phyloP scores from a whole-genome alignment of 2,113 vertebrate genomes.

The Stegostoma tigrinum region DNA sequence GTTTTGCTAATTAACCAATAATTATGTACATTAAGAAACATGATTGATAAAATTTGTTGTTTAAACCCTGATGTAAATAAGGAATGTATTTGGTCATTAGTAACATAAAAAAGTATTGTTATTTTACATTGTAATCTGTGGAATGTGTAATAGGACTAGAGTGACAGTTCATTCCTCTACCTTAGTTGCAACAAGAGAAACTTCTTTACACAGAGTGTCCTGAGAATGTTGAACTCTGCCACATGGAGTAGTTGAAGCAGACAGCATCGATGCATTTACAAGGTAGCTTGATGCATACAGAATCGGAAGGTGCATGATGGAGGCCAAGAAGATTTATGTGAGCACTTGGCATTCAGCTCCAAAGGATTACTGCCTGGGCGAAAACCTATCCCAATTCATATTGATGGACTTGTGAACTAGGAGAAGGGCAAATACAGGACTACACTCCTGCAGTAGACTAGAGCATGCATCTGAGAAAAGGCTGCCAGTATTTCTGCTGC shows the following conservation, averaged over 20 bases:
- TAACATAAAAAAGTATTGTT: too few relatives aligned
- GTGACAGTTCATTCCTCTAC: too few relatives aligned
- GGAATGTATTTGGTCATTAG: too few relatives aligned
- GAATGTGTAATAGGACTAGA: too few relatives aligned
- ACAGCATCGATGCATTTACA: background rate
- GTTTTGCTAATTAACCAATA: too few relatives aligned
- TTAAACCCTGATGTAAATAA: too few relatives aligned
- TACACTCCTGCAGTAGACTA: background rate
- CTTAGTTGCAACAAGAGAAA: background rate
- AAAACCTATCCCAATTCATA: background rate
- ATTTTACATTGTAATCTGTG: too few relatives aligned
- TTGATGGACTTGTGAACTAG: background rate
- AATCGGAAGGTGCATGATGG: background rate
- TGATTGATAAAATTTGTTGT: too few relatives aligned
- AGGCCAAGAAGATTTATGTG: background rate
- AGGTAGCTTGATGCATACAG: background rate
- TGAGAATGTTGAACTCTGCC: background rate
- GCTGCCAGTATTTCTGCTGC: background rate
- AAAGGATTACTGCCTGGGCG: background rate
- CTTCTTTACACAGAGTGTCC: background rate
- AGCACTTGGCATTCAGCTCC: background rate
- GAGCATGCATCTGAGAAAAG: background rate
- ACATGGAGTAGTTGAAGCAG: background rate
- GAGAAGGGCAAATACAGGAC: background rate
- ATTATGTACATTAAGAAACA: too few relatives aligned